These are phyloP conservation scores for Diachasma alloeum DNA, from an alignment of 1,140 invertebrate genomes.

Conservation along the genomic window DNA sequence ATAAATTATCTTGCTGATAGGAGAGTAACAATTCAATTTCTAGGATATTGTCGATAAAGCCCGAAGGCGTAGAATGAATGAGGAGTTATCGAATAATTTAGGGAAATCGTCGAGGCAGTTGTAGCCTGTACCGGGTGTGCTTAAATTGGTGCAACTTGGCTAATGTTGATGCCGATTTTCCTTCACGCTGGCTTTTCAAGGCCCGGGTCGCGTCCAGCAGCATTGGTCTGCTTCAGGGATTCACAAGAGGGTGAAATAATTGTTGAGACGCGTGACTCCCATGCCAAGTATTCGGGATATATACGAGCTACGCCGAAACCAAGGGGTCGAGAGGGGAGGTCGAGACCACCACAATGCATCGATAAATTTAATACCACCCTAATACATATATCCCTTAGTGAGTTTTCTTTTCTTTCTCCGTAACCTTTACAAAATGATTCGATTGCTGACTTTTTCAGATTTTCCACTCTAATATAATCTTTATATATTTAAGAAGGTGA, in stretches of 20 bases:
- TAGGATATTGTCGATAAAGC: neutral
- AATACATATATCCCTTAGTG: neutral
- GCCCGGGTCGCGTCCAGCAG: constrained; percentile 8
- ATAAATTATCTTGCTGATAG: too few species aligned
- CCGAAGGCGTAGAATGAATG: neutral
- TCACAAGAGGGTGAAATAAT: constrained; percentile 52
- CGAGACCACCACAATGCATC: constrained; percentile 52
- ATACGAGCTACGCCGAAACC: neutral
- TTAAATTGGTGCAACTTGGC: constrained; percentile 40
- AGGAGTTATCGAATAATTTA: constrained; percentile 43
- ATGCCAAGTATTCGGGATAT: constrained; percentile 40
- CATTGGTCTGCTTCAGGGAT: neutral
- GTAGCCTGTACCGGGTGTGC: constrained; percentile 38
- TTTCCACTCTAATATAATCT: neutral
- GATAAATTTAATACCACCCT: constrained; percentile 50
- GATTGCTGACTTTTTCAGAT: neutral
- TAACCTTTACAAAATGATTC: neutral
- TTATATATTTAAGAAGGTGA: neutral
- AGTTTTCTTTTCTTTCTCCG: constrained; percentile 1
- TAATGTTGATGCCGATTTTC: constrained; percentile 34
- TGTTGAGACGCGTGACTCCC: constrained; percentile 55
- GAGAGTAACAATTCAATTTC: too few species aligned
- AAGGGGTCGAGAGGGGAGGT: neutral
- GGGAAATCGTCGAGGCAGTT: constrained; percentile 33
- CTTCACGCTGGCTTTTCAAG: neutral